phyloP scores from a whole-genome alignment of 1,140 invertebrate species.

The Rhagoletis zephyria region DNA sequence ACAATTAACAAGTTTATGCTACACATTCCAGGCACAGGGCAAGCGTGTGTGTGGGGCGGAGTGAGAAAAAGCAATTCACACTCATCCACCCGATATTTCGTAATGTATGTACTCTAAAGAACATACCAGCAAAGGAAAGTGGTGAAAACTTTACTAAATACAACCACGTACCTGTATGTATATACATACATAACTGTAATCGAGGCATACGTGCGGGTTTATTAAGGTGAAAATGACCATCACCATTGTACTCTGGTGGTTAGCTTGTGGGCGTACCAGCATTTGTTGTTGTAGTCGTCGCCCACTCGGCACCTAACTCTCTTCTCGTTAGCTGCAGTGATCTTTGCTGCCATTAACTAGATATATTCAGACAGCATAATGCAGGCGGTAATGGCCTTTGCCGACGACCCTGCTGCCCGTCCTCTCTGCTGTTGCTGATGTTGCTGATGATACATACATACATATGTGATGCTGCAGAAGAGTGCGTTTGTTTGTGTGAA shows the following conservation, averaged over 20 bases:
- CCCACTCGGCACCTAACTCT: too few species aligned
- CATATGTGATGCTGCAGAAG: not conserved
- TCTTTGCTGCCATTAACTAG: constrained; percentile 23
- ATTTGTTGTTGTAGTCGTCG: not conserved
- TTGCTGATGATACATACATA: too few species aligned
- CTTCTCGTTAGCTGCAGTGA: not conserved
- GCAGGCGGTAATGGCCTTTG: not conserved
- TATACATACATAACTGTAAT: not conserved
- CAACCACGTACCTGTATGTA: not conserved
- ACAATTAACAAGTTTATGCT: constrained; percentile 24
- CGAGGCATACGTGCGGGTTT: too few species aligned
- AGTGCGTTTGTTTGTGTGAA: not conserved
- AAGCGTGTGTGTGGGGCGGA: not conserved
- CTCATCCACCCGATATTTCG: not conserved
- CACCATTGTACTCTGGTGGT: not conserved
- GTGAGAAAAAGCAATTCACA: not conserved
- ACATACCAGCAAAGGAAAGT: not conserved
- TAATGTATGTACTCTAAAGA: not conserved
- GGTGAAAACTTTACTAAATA: not conserved
- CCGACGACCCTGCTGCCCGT: too few species aligned
- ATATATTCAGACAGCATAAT: not conserved
- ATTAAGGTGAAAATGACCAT: constrained; percentile 14
- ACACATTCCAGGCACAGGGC: not conserved
- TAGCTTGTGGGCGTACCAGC: not conserved
- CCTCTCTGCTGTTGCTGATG: not conserved